Evolutionary conservation across 2,888 invertebrate genomes (phyloP).

Genomic region (Pocota personata): DNA sequence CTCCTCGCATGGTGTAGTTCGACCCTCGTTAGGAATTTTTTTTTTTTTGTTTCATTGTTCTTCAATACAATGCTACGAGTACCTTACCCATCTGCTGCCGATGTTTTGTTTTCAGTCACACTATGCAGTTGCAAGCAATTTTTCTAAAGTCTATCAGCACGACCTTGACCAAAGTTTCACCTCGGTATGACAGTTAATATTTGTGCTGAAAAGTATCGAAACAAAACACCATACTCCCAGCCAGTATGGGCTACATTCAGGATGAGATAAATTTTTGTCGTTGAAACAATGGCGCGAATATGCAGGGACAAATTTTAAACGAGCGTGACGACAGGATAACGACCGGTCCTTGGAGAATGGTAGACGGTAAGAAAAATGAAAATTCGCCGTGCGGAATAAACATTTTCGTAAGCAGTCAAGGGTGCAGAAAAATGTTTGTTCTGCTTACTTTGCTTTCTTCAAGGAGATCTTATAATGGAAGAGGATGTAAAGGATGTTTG

Average conservation of each 20-base stretch:
- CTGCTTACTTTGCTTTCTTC: constrained; percentile 27
- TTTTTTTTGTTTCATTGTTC: background rate
- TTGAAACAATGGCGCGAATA: constrained; percentile 43
- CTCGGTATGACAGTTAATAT: background rate
- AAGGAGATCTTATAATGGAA: background rate
- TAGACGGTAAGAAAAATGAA: background rate
- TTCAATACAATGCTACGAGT: background rate
- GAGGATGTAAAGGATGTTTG: background rate
- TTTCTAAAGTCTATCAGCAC: background rate
- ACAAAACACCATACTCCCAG: constrained; percentile 5
- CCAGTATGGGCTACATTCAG: background rate
- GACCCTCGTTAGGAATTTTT: background rate
- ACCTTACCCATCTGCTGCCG: background rate
- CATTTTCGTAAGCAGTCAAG: constrained; percentile 60
- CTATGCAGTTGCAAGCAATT: background rate
- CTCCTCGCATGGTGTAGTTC: background rate
- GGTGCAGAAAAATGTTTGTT: constrained; percentile 16
- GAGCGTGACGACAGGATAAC: constrained; percentile 49
- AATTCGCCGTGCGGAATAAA: constrained; percentile 45
- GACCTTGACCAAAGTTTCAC: constrained; percentile 24
- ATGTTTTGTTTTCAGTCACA: constrained; percentile 5
- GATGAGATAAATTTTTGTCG: constrained; percentile 25
- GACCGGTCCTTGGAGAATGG: constrained; percentile 1
- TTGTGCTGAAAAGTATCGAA: constrained; percentile 1
- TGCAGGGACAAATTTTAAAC: constrained; percentile 48